A percentile compares a stretch with the other conserved stretches of the same genome.
These are phyloP conservation scores for Dermochelys coriacea DNA, from an alignment of 2,797 vertebrate genomes.

Conservation along the genomic window DNA sequence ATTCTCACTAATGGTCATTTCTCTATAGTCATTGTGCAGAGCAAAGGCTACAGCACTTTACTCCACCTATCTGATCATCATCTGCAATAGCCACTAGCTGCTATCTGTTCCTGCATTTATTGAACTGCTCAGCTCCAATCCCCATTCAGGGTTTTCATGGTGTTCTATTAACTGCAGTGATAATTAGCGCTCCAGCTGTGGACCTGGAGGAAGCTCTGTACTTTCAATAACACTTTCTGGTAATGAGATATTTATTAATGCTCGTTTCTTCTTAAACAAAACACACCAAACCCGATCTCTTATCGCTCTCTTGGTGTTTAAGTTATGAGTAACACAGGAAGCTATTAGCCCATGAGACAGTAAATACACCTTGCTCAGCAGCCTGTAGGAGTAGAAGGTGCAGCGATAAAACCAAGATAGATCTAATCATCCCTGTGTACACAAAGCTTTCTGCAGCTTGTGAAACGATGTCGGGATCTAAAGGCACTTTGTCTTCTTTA, in stretches of 20 bases:
- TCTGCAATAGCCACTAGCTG: accelerated
- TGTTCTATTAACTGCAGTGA: conserved; percentile 13
- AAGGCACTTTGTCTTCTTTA: conserved; percentile 70
- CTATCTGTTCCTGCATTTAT: conserved; percentile 63
- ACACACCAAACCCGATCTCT: conserved; percentile 66
- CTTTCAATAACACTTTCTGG: conserved; percentile 72
- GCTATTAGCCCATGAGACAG: conserved; percentile 74
- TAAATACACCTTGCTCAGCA: conserved; percentile 69
- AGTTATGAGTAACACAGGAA: conserved; percentile 75
- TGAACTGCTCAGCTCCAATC: conserved; percentile 59
- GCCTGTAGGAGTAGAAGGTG: conserved; percentile 67
- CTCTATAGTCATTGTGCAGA: accelerated
- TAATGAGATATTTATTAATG: conserved; percentile 72
- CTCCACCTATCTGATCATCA: conserved; percentile 47
- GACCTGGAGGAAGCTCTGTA: conserved; percentile 62
- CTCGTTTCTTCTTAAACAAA: conserved; percentile 72
- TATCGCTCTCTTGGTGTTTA: conserved; percentile 65
- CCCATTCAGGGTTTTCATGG: conserved; percentile 55
- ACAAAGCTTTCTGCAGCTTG: conserved; percentile 66
- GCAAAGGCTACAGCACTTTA: conserved; percentile 22
- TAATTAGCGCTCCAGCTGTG: conserved; percentile 52
- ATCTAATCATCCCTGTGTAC: conserved; percentile 72
- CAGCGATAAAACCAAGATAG: conserved; percentile 64
- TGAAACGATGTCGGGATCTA: conserved; percentile 60
- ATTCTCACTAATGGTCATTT: neutral